These are phyloP conservation scores for Triops longicaudatus DNA, from an alignment of 1,140 invertebrate genomes.

Conservation along the genomic window DNA sequence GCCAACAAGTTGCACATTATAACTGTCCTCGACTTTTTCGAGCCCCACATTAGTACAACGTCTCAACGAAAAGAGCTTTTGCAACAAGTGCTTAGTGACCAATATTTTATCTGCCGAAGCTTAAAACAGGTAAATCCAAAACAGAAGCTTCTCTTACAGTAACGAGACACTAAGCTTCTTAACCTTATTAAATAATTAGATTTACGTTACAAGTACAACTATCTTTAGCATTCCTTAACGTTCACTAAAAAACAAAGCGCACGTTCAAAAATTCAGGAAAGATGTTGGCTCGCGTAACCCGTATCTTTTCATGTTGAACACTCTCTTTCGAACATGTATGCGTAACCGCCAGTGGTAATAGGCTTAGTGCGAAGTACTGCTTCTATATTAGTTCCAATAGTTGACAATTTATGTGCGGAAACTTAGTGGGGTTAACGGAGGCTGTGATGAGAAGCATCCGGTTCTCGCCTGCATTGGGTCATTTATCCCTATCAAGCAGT, in stretches of 20 bases:
- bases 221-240: too few relatives aligned
- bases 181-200: too few relatives aligned
- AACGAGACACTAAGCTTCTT: too few relatives aligned
- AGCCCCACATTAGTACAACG: background rate
- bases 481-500: constrained; percentile 7
- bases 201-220: too few relatives aligned
- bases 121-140: too few relatives aligned
- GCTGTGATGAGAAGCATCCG: constrained; percentile 10
- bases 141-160: too few relatives aligned
- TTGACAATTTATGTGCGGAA: constrained; percentile 3
- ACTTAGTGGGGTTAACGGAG: background rate
- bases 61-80: background rate
- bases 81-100: background rate
- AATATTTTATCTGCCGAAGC: background rate
- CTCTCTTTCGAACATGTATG: too few relatives aligned
- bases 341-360: background rate
- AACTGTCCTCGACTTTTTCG: background rate
- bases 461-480: constrained; percentile 3
- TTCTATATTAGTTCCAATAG: background rate
- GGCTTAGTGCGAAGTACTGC: background rate
- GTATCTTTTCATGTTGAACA: too few relatives aligned
- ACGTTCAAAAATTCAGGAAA: too few relatives aligned
- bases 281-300: too few relatives aligned
- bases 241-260: too few relatives aligned
- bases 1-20: constrained; percentile 15